Evolutionary conservation across 1,140 invertebrate genomes (phyloP).

Genomic region (Oryzaephilus surinamensis): DNA sequence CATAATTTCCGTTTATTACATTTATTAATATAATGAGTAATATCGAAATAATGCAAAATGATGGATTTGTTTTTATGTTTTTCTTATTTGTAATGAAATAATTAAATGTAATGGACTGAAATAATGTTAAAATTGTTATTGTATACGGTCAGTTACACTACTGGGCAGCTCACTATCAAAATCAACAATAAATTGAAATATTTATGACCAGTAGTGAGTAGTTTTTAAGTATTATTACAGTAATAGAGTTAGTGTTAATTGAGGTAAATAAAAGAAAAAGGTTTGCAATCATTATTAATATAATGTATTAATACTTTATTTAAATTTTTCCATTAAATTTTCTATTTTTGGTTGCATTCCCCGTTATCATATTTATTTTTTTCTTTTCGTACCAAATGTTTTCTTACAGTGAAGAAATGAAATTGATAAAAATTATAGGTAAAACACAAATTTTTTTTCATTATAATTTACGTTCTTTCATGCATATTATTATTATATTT

Average conservation of each 20-base stretch:
- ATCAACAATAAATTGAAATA: slow-evolving; percentile 28
- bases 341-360: too few species aligned
- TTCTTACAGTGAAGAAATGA: slow-evolving; percentile 17
- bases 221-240: slow-evolving; percentile 29
- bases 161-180: slow-evolving; percentile 28
- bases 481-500: neutral
- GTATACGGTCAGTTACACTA: slow-evolving; percentile 36
- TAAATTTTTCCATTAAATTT: too few species aligned
- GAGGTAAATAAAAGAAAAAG: neutral
- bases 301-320: too few species aligned
- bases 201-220: slow-evolving; percentile 36
- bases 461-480: too few species aligned
- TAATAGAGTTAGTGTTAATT: slow-evolving; percentile 3
- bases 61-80: slow-evolving; percentile 1
- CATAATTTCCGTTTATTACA: slow-evolving; percentile 12
- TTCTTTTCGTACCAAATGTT: slow-evolving; percentile 6
- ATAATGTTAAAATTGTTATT: slow-evolving; percentile 29
- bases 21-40: too few species aligned
- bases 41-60: too few species aligned
- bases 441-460: slow-evolving; percentile 9
- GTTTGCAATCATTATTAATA: too few species aligned
- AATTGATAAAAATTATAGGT: slow-evolving; percentile 17
- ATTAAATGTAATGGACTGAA: slow-evolving; percentile 18
- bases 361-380: too few species aligned
- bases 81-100: slow-evolving; percentile 1